phyloP scores from a whole-genome alignment of 2,797 vertebrate genomes.

The Onychomys torridus region DNA sequence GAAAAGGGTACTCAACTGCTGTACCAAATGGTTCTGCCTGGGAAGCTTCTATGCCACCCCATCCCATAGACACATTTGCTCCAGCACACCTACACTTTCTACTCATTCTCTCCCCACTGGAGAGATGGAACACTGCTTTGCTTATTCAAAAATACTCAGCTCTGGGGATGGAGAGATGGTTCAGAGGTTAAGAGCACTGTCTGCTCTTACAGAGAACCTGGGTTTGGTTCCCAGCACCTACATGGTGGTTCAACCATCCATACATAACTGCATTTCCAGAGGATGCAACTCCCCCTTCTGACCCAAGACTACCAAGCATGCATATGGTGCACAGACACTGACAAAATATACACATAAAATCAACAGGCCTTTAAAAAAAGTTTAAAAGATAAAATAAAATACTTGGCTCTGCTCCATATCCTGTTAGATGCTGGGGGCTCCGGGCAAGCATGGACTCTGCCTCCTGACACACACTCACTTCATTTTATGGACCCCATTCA shows the following conservation, averaged over 20 bases:
- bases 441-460: no score
- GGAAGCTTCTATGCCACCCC: not conserved
- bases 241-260: not conserved
- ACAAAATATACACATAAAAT: not conserved
- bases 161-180: not conserved
- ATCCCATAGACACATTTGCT: accelerated
- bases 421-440: no score
- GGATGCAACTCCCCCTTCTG: not conserved
- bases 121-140: not conserved
- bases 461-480: not conserved
- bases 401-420: not conserved
- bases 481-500: not conserved
- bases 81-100: not conserved
- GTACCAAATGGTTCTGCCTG: not conserved
- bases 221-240: not conserved
- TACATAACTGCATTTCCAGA: not conserved
- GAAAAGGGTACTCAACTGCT: not conserved
- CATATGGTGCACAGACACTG: no score
- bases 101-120: not conserved
- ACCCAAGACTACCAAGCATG: not conserved
- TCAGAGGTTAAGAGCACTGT: not conserved
- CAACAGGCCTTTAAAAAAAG: not conserved
- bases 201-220: not conserved
- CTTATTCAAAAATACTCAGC: not conserved
- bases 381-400: not conserved